Percentiles rank a stretch among this genome's conserved stretches.
phyloP scores from a whole-genome alignment of 2,113 vertebrate genomes.

The Coreoperca whiteheadi region DNA sequence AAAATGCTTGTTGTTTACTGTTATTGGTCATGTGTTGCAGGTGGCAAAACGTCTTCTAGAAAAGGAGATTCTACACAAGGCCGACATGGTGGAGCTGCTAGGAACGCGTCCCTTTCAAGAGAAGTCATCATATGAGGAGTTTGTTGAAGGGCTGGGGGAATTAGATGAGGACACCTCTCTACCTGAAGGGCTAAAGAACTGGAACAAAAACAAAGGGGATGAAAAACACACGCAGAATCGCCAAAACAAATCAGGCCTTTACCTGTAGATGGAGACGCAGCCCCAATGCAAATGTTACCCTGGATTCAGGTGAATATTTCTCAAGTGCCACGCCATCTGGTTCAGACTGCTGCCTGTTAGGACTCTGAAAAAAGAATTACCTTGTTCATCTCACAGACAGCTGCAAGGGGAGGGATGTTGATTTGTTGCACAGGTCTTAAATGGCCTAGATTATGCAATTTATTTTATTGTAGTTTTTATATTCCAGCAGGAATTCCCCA shows the following conservation, averaged over 20 bases:
- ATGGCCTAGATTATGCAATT: constrained; percentile 9
- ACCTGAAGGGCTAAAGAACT: constrained; percentile 91
- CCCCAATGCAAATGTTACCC: not conserved
- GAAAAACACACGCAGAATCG: constrained; percentile 73
- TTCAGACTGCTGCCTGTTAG: constrained; percentile 8
- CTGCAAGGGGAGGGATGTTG: not conserved
- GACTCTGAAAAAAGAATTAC: not conserved
- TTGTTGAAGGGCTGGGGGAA: constrained; percentile 92
- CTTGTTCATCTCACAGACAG: not conserved
- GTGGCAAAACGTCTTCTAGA: constrained; percentile 93
- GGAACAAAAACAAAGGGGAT: constrained; percentile 88
- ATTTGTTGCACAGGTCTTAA: constrained; percentile 10
- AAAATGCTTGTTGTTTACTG: not conserved
- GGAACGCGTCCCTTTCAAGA: constrained; percentile 93
- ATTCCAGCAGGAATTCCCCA: not conserved
- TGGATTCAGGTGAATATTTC: constrained; percentile 1
- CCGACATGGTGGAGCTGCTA: constrained; percentile 93
- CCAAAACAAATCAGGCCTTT: constrained; percentile 45
- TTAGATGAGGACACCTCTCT: constrained; percentile 91
- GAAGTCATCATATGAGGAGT: constrained; percentile 93
- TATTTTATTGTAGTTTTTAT: constrained; percentile 26
- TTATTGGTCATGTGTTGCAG: constrained; percentile 76
- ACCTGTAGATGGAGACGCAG: constrained; percentile 39
- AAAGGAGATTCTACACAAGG: constrained; percentile 93
- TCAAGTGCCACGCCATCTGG: not conserved